A percentile compares a stretch with the other conserved stretches of the same genome.
Evolutionary conservation across 2,888 invertebrate species (phyloP).

Genomic region (Autographa pulchrina): DNA sequence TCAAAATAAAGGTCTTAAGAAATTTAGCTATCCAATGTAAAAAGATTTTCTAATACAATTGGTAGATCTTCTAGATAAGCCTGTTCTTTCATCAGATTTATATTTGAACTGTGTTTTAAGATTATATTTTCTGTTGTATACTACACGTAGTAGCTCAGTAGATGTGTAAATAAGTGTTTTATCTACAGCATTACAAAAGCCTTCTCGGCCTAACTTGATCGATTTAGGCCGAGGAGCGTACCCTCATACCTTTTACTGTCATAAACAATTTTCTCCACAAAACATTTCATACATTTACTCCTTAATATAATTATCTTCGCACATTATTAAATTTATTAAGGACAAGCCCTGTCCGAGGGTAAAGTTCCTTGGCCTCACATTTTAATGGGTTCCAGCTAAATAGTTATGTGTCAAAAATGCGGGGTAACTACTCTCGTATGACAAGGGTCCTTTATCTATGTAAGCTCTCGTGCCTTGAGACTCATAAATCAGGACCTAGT

Average conservation of each 20-base stretch:
- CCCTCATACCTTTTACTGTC: constrained; percentile 11
- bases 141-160: too few species aligned
- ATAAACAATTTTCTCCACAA: constrained; percentile 11
- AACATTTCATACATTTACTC: constrained; percentile 11
- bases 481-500: constrained; percentile 33
- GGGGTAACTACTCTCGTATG: constrained; percentile 26
- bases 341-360: constrained; percentile 16
- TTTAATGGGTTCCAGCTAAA: constrained; percentile 47
- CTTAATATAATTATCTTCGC: constrained; percentile 26
- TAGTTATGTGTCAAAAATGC: constrained; percentile 50
- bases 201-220: background rate
- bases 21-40: too few species aligned
- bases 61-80: too few species aligned
- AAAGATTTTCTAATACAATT: too few species aligned
- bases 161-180: too few species aligned
- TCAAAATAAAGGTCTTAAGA: too few species aligned
- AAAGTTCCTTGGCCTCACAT: constrained; percentile 36
- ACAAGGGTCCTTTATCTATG: constrained; percentile 37
- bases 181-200: background rate
- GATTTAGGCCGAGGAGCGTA: background rate
- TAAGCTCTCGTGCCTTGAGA: constrained; percentile 16
- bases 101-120: too few species aligned
- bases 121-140: too few species aligned
- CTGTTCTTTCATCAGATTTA: too few species aligned
- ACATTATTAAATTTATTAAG: constrained; percentile 39